These are phyloP conservation scores for Anthoptus insignis DNA, from an alignment of 2,888 invertebrate species.

Conservation along the genomic window DNA sequence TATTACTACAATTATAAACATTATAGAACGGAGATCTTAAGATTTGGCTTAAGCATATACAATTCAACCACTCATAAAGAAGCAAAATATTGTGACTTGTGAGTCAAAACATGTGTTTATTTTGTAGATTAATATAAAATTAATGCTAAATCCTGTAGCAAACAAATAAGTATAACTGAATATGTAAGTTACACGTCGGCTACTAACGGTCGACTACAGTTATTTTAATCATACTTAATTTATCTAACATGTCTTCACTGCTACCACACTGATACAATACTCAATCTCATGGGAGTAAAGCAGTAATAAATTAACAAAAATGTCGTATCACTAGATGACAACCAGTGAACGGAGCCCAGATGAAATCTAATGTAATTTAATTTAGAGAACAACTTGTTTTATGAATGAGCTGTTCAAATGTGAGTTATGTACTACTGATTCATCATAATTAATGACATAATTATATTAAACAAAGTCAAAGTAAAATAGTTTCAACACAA, in stretches of 20 bases:
- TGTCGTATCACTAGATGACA: background rate
- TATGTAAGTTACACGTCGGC: too few species aligned
- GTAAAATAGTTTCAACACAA: background rate
- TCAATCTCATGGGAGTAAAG: background rate
- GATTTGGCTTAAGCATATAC: too few species aligned
- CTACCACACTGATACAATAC: background rate
- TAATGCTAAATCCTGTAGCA: too few species aligned
- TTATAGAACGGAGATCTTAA: background rate
- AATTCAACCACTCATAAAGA: too few species aligned
- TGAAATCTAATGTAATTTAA: background rate
- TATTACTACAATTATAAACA: background rate
- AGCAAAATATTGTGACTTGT: too few species aligned
- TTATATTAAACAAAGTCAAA: background rate
- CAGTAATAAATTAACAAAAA: slow-evolving; percentile 4
- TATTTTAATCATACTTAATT: slow-evolving; percentile 2
- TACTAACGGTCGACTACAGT: too few species aligned
- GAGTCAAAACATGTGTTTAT: too few species aligned
- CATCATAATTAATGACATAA: too few species aligned
- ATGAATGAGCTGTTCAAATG: background rate
- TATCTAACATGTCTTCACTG: background rate
- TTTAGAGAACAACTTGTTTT: background rate
- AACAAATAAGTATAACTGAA: too few species aligned
- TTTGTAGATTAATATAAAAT: too few species aligned
- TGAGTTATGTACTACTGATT: too few species aligned
- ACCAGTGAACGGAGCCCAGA: background rate